A percentile compares a stretch with the other conserved stretches of the same genome.
These are phyloP conservation scores for Herpetotheres cachinnans DNA, from an alignment of 2,113 vertebrate genomes.

Conservation along the genomic window DNA sequence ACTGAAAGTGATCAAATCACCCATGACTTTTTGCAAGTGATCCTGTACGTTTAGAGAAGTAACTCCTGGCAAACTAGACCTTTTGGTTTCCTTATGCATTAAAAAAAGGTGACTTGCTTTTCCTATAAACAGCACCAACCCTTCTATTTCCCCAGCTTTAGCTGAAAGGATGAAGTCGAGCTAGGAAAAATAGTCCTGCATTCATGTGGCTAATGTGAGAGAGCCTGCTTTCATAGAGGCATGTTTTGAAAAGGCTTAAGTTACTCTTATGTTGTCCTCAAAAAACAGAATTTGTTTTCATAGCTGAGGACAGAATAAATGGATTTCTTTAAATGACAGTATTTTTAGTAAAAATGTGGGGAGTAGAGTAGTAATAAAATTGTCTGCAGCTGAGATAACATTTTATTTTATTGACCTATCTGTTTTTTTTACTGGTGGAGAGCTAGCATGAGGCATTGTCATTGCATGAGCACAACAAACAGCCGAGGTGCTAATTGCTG, in stretches of 20 bases:
- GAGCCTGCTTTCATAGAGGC: constrained; percentile 4
- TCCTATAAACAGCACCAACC: neutral
- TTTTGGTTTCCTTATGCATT: neutral
- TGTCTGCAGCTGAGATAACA: constrained; percentile 53
- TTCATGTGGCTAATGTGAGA: neutral
- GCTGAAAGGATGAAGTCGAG: neutral
- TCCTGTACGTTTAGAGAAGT: neutral
- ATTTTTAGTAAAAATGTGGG: constrained; percentile 35
- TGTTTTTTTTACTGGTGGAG: neutral
- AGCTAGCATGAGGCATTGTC: neutral
- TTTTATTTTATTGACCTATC: constrained; percentile 31
- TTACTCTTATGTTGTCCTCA: constrained; percentile 26
- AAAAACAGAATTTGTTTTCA: constrained; percentile 15
- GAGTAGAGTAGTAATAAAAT: constrained; percentile 37
- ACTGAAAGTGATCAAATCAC: neutral
- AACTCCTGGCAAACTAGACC: neutral
- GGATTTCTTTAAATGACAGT: constrained; percentile 26
- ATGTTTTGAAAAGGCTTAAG: constrained; percentile 49
- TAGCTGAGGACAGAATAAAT: constrained; percentile 47
- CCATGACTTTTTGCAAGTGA: neutral
- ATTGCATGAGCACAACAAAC: neutral
- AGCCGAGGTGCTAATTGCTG: neutral
- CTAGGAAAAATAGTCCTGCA: neutral
- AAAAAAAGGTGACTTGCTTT: neutral
- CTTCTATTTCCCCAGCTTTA: neutral